phyloP scores from a whole-genome alignment of 2,113 vertebrate genomes.

The Pitta sordida region DNA sequence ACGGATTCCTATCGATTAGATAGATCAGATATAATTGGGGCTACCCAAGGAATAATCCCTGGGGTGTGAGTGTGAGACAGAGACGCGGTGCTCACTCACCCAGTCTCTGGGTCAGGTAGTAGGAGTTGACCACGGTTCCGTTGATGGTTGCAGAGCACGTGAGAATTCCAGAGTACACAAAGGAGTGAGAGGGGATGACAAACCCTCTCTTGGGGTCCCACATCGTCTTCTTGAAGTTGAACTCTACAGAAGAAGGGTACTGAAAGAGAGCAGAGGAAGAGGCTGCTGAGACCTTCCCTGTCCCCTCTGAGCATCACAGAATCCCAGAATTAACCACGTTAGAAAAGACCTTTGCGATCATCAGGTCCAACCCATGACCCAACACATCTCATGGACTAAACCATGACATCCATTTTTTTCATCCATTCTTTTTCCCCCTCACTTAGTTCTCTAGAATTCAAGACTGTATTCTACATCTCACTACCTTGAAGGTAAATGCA shows the following conservation, averaged over 20 bases:
- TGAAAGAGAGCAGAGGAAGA: neutral
- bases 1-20: neutral
- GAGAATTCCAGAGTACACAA: neutral
- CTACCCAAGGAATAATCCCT: neutral
- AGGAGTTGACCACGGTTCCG: conserved; percentile 20
- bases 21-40: neutral
- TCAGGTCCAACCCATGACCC: too few relatives aligned
- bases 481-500: too few relatives aligned
- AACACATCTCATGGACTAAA: too few relatives aligned
- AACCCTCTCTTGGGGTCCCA: conserved; percentile 87
- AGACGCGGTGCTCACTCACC: conserved; percentile 69
- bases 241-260: neutral
- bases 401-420: too few relatives aligned
- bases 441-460: too few relatives aligned
- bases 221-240: neutral
- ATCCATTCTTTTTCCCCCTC: too few relatives aligned
- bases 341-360: too few relatives aligned
- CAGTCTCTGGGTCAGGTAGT: conserved; percentile 64
- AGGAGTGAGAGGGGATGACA: conserved; percentile 61
- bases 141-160: conserved; percentile 65
- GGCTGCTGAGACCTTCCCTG: neutral
- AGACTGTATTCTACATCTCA: too few relatives aligned
- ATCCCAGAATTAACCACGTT: too few relatives aligned
- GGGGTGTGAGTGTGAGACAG: neutral
- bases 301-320: too few relatives aligned